Conservation (phyloP, 1,140 invertebrate genomes). For the Brachionus koreanus region DNA sequence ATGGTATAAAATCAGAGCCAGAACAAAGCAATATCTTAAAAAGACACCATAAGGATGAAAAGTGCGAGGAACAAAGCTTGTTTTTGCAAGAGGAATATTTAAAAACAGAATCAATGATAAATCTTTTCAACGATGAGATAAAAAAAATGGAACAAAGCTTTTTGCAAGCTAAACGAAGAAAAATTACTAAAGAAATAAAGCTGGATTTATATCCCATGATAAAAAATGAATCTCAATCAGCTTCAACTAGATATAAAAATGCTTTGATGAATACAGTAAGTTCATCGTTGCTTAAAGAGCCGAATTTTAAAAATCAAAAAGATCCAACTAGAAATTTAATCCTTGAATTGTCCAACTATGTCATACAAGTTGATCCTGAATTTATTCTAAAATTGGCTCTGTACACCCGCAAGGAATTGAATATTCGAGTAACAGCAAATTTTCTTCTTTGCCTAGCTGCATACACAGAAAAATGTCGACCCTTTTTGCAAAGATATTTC, state of each 20-base stretch:
- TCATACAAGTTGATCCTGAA: slow-evolving; percentile 58
- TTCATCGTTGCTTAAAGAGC: slow-evolving; percentile 53
- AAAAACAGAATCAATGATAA: slow-evolving; percentile 22
- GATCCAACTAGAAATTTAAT: slow-evolving; percentile 51
- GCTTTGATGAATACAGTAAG: neutral
- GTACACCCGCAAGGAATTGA: slow-evolving; percentile 58
- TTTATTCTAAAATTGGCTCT: slow-evolving; percentile 61
- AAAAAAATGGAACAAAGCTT: slow-evolving; percentile 15
- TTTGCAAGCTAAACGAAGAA: neutral
- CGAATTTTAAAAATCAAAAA: slow-evolving; percentile 52
- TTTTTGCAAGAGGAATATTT: slow-evolving; percentile 29
- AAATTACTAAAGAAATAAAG: neutral
- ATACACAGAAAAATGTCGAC: slow-evolving; percentile 51
- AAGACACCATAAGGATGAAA: neutral
- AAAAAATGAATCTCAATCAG: neutral
- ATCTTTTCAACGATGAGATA: neutral
- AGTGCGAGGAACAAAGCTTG: neutral
- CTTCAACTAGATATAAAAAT: neutral
- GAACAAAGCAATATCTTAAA: neutral
- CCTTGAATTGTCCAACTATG: slow-evolving; percentile 47
- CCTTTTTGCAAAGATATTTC: slow-evolving; percentile 58
- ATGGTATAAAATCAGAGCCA: neutral
- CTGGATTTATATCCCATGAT: neutral
- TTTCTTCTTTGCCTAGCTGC: slow-evolving; percentile 58
- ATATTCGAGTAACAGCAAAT: slow-evolving; percentile 60